Evolutionary conservation across 2,113 vertebrate species (phyloP).

Genomic region (Phoxinus phoxinus): DNA sequence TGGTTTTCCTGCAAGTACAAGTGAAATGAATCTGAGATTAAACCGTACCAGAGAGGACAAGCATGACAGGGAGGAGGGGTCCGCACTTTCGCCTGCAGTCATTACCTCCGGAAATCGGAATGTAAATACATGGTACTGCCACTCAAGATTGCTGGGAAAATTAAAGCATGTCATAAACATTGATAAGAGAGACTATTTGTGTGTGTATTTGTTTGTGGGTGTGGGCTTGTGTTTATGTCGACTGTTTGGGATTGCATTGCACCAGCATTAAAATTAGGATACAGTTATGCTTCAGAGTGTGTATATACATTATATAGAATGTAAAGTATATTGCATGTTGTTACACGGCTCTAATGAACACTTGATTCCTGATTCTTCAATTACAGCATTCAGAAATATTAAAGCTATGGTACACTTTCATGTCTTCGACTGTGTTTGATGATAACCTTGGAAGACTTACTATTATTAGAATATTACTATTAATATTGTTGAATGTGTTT

Average conservation of each 20-base stretch:
- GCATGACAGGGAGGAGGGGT: constrained; percentile 54
- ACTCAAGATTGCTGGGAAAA: constrained; percentile 76
- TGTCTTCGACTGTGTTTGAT: no score
- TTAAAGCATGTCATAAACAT: constrained; percentile 63
- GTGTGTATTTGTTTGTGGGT: constrained; percentile 20
- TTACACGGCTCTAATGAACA: neutral
- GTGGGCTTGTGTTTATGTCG: constrained; percentile 11
- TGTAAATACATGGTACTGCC: constrained; percentile 71
- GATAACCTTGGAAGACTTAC: no score
- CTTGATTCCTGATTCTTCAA: neutral
- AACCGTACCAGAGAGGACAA: constrained; percentile 50
- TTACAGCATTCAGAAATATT: neutral
- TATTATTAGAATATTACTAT: no score
- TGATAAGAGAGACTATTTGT: constrained; percentile 58
- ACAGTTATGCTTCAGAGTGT: neutral
- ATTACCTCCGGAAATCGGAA: constrained; percentile 67
- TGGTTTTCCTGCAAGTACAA: neutral
- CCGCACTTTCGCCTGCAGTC: constrained; percentile 60
- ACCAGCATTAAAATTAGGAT: neutral
- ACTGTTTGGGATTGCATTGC: neutral
- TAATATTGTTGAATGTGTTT: no score
- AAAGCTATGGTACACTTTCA: no score
- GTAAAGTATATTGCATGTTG: neutral
- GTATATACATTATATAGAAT: neutral
- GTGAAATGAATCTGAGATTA: constrained; percentile 30